These are phyloP conservation scores for Alethe diademata DNA, from an alignment of 2,113 vertebrate genomes.

Conservation along the genomic window DNA sequence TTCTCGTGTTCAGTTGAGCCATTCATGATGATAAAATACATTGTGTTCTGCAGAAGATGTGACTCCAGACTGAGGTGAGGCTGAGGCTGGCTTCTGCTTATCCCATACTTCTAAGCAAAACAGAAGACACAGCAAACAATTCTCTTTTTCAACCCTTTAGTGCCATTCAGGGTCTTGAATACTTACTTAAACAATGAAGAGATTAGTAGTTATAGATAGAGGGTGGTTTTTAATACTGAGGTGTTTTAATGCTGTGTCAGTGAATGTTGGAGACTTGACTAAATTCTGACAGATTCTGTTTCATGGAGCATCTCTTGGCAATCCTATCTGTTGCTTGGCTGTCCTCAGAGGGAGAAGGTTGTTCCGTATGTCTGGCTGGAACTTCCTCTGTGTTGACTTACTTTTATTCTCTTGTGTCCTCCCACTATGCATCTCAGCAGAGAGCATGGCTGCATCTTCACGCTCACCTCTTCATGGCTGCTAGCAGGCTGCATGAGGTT, in stretches of 20 bases:
- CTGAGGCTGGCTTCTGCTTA: not conserved
- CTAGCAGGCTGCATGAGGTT: not conserved
- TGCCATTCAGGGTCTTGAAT: not conserved
- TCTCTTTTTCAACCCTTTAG: not conserved
- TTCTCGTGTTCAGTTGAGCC: not conserved
- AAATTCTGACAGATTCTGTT: not conserved
- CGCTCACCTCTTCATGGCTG: not conserved
- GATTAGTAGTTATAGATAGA: not conserved
- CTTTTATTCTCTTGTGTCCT: not conserved
- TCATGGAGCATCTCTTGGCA: not conserved
- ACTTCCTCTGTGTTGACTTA: not conserved
- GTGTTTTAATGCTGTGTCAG: not conserved
- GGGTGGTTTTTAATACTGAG: not conserved
- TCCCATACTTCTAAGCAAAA: not conserved
- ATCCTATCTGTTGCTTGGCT: not conserved
- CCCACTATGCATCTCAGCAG: accelerated
- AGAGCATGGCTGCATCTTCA: not conserved
- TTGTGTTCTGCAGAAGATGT: not conserved
- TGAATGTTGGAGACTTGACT: not conserved
- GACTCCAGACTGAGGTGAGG: not conserved
- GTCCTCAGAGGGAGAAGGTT: not conserved
- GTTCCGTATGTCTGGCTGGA: not conserved
- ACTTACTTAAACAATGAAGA: not conserved
- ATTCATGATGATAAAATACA: not conserved
- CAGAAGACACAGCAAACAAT: not conserved